Evolutionary conservation across 2,113 vertebrate species (phyloP).

Genomic region (Cranoglanis bouderius): DNA sequence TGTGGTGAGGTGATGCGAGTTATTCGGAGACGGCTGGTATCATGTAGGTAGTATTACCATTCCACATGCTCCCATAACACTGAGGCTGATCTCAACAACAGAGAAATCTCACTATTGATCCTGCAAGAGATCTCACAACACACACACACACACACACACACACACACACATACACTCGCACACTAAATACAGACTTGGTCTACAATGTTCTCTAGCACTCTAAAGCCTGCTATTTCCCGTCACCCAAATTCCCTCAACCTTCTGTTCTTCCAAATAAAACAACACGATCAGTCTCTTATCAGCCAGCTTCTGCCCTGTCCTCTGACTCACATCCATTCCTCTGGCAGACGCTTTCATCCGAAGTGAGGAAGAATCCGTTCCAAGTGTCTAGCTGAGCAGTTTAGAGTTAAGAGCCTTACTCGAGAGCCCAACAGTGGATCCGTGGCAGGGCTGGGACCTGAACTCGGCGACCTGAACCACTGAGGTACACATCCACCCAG

Average conservation of each 20-base stretch:
- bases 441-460: neutral
- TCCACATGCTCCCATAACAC: slow-evolving; percentile 6
- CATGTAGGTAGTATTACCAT: neutral
- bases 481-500: neutral
- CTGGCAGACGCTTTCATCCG: neutral
- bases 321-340: neutral
- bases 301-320: neutral
- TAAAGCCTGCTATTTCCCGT: neutral
- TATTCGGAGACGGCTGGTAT: neutral
- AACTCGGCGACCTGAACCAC: neutral
- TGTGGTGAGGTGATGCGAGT: neutral
- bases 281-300: neutral
- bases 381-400: neutral
- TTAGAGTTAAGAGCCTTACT: neutral
- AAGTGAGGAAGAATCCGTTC: neutral
- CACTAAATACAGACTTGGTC: neutral
- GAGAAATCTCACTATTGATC: slow-evolving; percentile 25
- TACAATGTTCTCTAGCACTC: neutral
- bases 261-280: slow-evolving; percentile 20
- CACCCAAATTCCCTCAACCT: slow-evolving; percentile 2
- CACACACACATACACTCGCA: slow-evolving; percentile 17
- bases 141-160: neutral
- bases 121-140: neutral
- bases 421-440: neutral
- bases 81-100: slow-evolving; percentile 1